Evolutionary conservation across 2,797 vertebrate genomes (phyloP).

Genomic region (Darevskia mixta): DNA sequence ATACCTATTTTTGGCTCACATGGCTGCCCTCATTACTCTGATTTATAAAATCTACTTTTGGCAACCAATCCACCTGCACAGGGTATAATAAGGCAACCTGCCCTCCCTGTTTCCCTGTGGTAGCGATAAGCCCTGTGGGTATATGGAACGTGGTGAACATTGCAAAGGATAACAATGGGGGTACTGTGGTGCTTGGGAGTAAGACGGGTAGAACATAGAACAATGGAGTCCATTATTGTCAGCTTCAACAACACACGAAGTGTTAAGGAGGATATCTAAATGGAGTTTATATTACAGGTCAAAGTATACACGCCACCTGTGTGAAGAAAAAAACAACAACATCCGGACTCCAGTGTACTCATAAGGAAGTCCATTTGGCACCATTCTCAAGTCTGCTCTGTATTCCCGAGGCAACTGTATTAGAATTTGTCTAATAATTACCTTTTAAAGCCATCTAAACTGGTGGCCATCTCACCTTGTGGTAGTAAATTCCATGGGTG

Average conservation of each 20-base stretch:
- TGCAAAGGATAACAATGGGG: slow-evolving; percentile 33
- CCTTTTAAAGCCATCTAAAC: background rate
- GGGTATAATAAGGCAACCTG: slow-evolving; percentile 22
- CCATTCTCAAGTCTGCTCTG: background rate
- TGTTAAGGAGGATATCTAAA: slow-evolving; percentile 23
- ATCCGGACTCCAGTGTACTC: background rate
- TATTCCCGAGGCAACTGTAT: background rate
- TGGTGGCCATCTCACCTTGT: background rate
- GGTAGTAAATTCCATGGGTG: background rate
- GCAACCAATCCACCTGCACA: background rate
- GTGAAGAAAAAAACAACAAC: background rate
- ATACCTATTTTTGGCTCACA: slow-evolving; percentile 10
- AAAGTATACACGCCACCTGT: slow-evolving; percentile 8
- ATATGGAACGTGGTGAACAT: background rate
- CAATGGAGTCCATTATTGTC: slow-evolving; percentile 14
- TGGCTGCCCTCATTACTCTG: background rate
- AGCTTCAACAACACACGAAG: background rate
- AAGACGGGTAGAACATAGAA: background rate
- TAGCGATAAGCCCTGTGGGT: slow-evolving; percentile 31
- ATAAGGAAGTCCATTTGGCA: background rate
- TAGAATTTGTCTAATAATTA: background rate
- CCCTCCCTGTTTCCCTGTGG: slow-evolving; percentile 24
- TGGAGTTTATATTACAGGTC: slow-evolving; percentile 31
- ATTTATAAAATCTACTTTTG: slow-evolving; percentile 21
- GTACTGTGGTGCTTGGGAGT: background rate